Evolutionary conservation across 37 sponge, comb jelly and placozoan genomes (phyloP), one percentile per base, ranked within the genome.

Genomic region (Axinella damicornis): DNA sequence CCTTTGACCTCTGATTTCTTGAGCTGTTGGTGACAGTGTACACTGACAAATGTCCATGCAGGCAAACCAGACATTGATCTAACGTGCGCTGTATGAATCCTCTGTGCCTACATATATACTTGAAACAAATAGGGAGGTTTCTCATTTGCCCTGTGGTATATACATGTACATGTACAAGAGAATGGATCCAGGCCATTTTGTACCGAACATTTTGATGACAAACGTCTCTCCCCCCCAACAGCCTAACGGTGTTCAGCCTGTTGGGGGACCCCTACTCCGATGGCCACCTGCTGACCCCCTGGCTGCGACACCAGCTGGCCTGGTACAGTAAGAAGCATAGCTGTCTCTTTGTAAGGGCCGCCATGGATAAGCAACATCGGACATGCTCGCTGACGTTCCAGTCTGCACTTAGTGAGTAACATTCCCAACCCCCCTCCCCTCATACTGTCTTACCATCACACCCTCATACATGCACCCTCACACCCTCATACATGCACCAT

Each of bases 351-450:
- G 6, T 87, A 2, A 78, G 83, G 24, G 62, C n/a, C 18, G 65
- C 69, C 37, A 74, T 91, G 0, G 78, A 81, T 36, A 71, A 71
- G 36, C 77, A 82, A 28, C 68, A 65, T 53, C 35, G 71, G 40
- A 66, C 66, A 18, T 61, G 39, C 22, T 20, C 77, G 12, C 28
- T 89, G 17, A 46, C 73, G 6, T 70, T 73, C 31, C 77, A 83
- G 41, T 89, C 90, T 14, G 31, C 78, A 12, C 57, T 87, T 63
- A 87, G 92, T 91, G 60, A 89, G 84, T 52, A 57, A 33, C 53
- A 65, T 12, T 46, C 6, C 9, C 4, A 12, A 46, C 46, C 46
- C 4, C 46, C 9, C 46, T 12, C 46, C 46, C 46, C 46, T 9
- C n/a, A n/a, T n/a, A n/a, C n/a, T n/a, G n/a, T 67, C 30, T 15